Percentiles rank a stretch among this genome's conserved stretches.
Conservation (phyloP, 2,797 vertebrate genomes). For the Melanogrammus aeglefinus region DNA sequence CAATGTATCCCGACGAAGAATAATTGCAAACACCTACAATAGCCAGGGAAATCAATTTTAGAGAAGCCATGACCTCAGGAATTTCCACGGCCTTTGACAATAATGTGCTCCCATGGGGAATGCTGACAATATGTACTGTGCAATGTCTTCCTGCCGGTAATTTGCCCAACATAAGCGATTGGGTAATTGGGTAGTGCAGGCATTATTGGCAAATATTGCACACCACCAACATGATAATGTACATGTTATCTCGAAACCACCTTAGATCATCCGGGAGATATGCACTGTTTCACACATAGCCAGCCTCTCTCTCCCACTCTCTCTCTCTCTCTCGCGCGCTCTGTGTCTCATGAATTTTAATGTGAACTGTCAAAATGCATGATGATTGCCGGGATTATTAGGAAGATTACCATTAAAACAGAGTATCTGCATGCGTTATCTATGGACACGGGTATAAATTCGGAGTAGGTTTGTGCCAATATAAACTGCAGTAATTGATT, state of each 20-base stretch:
- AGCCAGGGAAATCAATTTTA: constrained; percentile 39
- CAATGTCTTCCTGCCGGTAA: constrained; percentile 6
- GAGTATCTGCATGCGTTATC: too few species aligned
- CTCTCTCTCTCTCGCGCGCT: too few species aligned
- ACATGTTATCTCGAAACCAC: neutral
- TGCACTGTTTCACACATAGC: constrained; percentile 1
- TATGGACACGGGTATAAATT: too few species aligned
- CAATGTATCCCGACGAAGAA: constrained; percentile 29
- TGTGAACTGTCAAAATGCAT: too few species aligned
- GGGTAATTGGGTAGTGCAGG: constrained; percentile 32
- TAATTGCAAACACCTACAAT: constrained; percentile 48
- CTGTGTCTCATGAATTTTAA: too few species aligned
- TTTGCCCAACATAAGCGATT: constrained; percentile 31
- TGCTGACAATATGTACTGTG: constrained; percentile 29
- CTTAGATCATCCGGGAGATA: neutral
- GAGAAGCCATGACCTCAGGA: constrained; percentile 38
- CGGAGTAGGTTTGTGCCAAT: too few species aligned
- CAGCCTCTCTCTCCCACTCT: too few species aligned
- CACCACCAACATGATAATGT: neutral
- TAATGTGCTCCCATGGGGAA: constrained; percentile 40
- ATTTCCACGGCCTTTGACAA: constrained; percentile 34
- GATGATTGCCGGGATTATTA: too few species aligned
- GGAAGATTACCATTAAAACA: too few species aligned
- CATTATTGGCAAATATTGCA: neutral
- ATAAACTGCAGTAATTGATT: too few species aligned